phyloP scores from a whole-genome alignment of 2,888 invertebrate species.

The Andrena minutula region DNA sequence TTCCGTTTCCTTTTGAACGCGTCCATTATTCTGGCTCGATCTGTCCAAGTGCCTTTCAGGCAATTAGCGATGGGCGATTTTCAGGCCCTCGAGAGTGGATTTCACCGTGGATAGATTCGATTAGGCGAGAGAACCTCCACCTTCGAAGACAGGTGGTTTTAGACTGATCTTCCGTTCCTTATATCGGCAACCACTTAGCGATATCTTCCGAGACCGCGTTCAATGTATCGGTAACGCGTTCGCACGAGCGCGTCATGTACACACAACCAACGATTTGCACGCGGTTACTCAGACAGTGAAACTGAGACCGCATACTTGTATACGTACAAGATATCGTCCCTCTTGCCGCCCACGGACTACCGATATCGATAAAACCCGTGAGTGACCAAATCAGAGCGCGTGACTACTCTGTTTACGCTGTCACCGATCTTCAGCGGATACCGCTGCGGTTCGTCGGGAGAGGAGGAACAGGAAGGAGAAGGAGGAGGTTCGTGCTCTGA shows the following conservation, averaged over 20 bases:
- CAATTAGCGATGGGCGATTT: neutral
- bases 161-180: constrained; percentile 78
- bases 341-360: constrained; percentile 43
- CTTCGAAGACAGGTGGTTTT: constrained; percentile 76
- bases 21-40: constrained; percentile 49
- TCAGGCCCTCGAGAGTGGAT: constrained; percentile 1
- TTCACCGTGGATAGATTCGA: neutral
- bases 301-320: constrained; percentile 31
- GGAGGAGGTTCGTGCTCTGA: neutral
- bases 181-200: constrained; percentile 81
- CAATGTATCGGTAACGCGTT: constrained; percentile 63
- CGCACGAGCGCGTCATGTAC: constrained; percentile 18
- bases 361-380: constrained; percentile 58
- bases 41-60: neutral
- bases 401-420: constrained; percentile 24
- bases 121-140: constrained; percentile 66
- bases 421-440: neutral
- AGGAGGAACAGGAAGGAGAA: neutral
- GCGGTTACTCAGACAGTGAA: constrained; percentile 17
- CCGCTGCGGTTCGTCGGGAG: neutral
- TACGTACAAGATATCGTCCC: constrained; percentile 39
- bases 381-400: constrained; percentile 54
- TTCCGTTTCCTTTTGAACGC: constrained; percentile 54
- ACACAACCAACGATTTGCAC: constrained; percentile 24
- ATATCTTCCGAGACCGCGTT: constrained; percentile 77